Conservation (phyloP, 2,888 invertebrate genomes). For the Hypselothyrea guttata region DNA sequence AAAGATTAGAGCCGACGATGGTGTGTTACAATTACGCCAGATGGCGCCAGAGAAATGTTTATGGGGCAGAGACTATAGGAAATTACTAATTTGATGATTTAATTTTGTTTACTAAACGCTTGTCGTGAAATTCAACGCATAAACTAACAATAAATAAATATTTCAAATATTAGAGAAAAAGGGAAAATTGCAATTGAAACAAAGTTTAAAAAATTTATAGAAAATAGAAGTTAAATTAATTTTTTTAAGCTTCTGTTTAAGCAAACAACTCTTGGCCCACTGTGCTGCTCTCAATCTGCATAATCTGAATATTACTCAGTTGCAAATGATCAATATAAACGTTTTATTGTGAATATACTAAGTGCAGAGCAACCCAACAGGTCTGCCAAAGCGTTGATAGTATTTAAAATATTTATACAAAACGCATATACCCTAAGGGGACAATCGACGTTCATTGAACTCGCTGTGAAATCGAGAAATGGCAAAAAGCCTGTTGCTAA, state of each 20-base stretch:
- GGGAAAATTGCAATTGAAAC: too few relatives aligned
- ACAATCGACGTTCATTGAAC: constrained; percentile 48
- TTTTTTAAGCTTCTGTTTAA: too few relatives aligned
- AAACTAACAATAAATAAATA: too few relatives aligned
- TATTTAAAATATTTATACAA: constrained; percentile 17
- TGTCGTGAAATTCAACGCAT: too few relatives aligned
- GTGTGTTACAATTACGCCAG: too few relatives aligned
- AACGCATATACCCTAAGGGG: constrained; percentile 10
- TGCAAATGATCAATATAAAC: constrained; percentile 31
- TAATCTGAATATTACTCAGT: constrained; percentile 12
- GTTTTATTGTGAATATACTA: constrained; percentile 8
- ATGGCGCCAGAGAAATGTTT: too few relatives aligned
- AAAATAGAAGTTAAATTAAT: neutral
- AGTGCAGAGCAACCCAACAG: constrained; percentile 27
- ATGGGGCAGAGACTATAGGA: too few relatives aligned
- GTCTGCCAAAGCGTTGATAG: constrained; percentile 28
- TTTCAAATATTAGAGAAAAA: too few relatives aligned
- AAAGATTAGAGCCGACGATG: too few relatives aligned
- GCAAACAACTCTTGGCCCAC: constrained; percentile 2
- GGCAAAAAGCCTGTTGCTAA: constrained; percentile 6
- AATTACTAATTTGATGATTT: too few relatives aligned
- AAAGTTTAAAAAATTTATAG: neutral
- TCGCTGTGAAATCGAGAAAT: constrained; percentile 3
- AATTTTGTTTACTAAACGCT: too few relatives aligned
- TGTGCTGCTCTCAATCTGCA: constrained; percentile 8